Percentiles rank a stretch among this genome's conserved stretches.
These are phyloP conservation scores for Nixonia krombeini DNA, from an alignment of 1,140 invertebrate species.

Conservation along the genomic window DNA sequence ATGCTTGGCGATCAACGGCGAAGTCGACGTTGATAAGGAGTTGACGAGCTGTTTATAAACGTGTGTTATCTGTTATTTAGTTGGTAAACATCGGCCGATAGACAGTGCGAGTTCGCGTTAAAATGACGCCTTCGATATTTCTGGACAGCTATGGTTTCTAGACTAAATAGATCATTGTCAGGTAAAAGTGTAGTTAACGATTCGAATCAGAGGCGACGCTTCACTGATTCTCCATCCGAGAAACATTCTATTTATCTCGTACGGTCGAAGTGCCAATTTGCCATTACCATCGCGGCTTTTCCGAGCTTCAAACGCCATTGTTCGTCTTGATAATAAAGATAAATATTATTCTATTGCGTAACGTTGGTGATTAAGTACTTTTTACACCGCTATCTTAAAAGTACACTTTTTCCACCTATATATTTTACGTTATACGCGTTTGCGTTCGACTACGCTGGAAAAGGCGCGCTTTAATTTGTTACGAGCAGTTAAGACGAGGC, in stretches of 20 bases:
- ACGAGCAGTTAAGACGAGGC: too few species aligned
- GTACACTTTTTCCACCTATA: too few species aligned
- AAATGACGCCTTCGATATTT: conserved; percentile 6
- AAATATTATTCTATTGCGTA: too few species aligned
- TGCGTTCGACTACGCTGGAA: too few species aligned
- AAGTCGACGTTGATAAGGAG: neutral
- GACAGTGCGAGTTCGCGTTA: neutral
- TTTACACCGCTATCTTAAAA: too few species aligned
- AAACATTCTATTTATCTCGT: conserved; percentile 42
- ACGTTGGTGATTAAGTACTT: too few species aligned
- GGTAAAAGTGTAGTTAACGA: conserved; percentile 38
- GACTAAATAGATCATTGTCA: conserved; percentile 31
- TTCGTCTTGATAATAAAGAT: too few species aligned
- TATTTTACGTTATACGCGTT: too few species aligned
- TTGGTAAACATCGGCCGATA: neutral
- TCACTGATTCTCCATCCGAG: conserved; percentile 31
- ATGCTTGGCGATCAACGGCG: neutral
- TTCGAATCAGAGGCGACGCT: conserved; percentile 29
- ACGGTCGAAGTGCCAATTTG: too few species aligned
- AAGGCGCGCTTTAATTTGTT: too few species aligned
- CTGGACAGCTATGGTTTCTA: conserved; percentile 9
- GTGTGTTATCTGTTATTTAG: conserved; percentile 12
- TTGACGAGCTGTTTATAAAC: conserved; percentile 1
- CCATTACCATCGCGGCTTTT: too few species aligned
- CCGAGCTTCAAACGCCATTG: too few species aligned